Percentiles rank a stretch among this genome's conserved stretches.
Conservation (phyloP, 2,113 vertebrate genomes). For the Caracal caracal region DNA sequence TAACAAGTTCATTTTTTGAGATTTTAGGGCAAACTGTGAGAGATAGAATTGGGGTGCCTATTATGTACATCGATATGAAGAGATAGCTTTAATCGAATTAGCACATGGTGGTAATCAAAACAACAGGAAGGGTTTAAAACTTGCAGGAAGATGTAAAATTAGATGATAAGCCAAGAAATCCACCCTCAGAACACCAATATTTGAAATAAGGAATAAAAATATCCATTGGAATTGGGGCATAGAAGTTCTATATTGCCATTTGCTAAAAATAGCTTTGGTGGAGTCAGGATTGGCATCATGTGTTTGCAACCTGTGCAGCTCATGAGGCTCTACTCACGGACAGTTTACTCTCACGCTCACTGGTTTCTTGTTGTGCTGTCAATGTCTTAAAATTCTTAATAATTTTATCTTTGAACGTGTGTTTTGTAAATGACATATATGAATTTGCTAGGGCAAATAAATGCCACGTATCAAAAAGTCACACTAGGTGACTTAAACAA, state of each 20-base stretch:
- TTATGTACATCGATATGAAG: neutral
- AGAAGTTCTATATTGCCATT: neutral
- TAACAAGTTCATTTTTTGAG: neutral
- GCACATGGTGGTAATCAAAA: neutral
- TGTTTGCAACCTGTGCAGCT: accelerated
- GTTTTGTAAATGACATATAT: neutral
- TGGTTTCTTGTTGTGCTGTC: neutral
- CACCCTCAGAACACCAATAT: neutral
- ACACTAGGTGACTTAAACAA: neutral
- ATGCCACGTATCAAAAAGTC: neutral
- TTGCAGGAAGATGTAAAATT: neutral
- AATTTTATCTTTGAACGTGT: neutral
- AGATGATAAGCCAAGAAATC: neutral
- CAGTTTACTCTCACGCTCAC: neutral
- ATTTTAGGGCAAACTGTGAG: neutral
- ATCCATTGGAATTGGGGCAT: accelerated
- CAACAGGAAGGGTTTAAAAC: neutral
- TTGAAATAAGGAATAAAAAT: neutral
- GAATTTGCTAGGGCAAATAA: neutral
- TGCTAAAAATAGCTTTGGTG: neutral
- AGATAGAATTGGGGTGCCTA: neutral
- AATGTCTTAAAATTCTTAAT: neutral
- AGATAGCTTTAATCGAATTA: neutral
- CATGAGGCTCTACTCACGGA: neutral
- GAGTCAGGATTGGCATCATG: neutral